These are phyloP conservation scores for Chelon auratus DNA, from an alignment of 2,797 vertebrate genomes.

Conservation along the genomic window DNA sequence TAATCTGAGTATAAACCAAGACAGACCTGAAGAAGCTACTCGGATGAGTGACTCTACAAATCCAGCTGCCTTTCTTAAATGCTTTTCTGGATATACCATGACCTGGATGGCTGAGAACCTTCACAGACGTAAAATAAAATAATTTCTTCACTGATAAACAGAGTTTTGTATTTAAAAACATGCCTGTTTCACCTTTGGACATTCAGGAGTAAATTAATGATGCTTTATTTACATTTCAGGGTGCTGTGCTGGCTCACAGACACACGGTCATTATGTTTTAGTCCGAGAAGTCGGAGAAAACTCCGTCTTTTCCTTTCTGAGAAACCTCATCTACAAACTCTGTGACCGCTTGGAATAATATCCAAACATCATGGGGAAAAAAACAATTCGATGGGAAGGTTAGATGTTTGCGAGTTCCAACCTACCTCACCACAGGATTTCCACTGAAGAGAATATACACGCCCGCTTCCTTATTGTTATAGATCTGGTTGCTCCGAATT, in stretches of 20 bases:
- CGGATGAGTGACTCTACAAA: too few species aligned
- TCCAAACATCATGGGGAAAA: background rate
- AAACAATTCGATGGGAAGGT: slow-evolving; percentile 1
- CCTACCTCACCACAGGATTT: slow-evolving; percentile 92
- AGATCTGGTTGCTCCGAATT: slow-evolving; percentile 94
- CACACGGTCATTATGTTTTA: background rate
- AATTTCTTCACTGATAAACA: too few species aligned
- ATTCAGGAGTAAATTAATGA: too few species aligned
- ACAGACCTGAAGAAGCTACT: too few species aligned
- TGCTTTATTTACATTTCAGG: too few species aligned
- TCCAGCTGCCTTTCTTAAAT: too few species aligned
- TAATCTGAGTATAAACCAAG: too few species aligned
- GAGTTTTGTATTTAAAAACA: too few species aligned
- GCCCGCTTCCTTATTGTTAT: slow-evolving; percentile 96
- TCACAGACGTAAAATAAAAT: too few species aligned
- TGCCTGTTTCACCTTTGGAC: too few species aligned
- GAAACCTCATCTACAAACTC: background rate
- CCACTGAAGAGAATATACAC: slow-evolving; percentile 95
- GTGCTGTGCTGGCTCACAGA: background rate
- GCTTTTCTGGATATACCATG: too few species aligned
- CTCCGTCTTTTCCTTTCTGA: background rate
- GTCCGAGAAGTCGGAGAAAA: background rate
- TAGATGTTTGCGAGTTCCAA: slow-evolving; percentile 3
- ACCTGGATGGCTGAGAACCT: too few species aligned
- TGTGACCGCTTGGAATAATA: background rate